A percentile compares a stretch with the other conserved stretches of the same genome.
Evolutionary conservation across 2,113 vertebrate genomes (phyloP).

Genomic region (Heterotilapia buettikoferi): DNA sequence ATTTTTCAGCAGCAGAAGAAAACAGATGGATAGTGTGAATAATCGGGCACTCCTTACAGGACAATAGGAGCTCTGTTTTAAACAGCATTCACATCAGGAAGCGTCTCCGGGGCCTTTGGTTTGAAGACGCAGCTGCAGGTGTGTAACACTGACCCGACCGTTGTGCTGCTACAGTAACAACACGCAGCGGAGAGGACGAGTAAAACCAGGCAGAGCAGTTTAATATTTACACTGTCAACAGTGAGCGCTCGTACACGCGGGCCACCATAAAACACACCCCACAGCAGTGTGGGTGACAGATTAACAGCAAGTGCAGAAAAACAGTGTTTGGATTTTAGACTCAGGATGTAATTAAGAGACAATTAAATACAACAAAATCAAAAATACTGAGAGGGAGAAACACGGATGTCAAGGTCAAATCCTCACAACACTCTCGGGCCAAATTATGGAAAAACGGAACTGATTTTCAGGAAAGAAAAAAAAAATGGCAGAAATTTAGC

Average conservation of each 20-base stretch:
- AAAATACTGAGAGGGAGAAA: not conserved
- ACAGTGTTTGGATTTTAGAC: not conserved
- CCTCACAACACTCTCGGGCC: not conserved
- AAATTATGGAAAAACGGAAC: accelerated
- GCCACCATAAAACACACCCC: not conserved
- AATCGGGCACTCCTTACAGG: not conserved
- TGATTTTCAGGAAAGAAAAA: not conserved
- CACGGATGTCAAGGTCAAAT: not conserved
- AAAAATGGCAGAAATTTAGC: not conserved
- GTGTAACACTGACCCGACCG: not conserved
- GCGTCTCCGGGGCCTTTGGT: not conserved
- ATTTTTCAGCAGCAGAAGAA: not conserved
- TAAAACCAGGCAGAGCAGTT: not conserved
- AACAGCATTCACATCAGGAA: not conserved
- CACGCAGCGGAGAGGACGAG: not conserved
- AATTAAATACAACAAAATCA: not conserved
- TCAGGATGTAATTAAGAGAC: not conserved
- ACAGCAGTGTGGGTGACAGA: not conserved
- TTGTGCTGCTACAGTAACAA: not conserved
- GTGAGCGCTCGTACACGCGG: not conserved
- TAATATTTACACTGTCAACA: slow-evolving; percentile 35
- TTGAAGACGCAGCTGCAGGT: not conserved
- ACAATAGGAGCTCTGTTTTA: not conserved
- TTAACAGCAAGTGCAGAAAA: not conserved
- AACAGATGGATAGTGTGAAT: not conserved